Evolutionary conservation across 2,888 invertebrate species (phyloP).

Genomic region (Tromatobia lineatoria): DNA sequence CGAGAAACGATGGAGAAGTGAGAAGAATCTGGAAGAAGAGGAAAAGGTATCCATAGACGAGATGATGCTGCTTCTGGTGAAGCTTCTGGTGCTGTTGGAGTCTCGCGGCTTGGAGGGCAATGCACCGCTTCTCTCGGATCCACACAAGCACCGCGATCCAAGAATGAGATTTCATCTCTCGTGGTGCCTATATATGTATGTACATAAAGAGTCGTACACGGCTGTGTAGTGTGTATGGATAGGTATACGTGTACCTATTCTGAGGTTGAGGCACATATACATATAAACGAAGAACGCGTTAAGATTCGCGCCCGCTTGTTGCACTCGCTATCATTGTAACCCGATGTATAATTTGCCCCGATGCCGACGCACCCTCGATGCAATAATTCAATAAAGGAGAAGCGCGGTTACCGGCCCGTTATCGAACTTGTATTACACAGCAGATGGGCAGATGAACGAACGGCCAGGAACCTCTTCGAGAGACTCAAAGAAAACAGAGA

Average conservation of each 20-base stretch:
- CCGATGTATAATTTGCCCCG: slow-evolving; percentile 67
- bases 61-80: slow-evolving; percentile 11
- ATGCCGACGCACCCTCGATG: slow-evolving; percentile 50
- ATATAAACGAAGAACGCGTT: slow-evolving; percentile 37
- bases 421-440: not conserved
- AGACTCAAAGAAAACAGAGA: too few species aligned
- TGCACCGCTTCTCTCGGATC: slow-evolving; percentile 60
- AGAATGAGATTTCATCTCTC: slow-evolving; percentile 67
- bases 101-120: slow-evolving; percentile 60
- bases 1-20: slow-evolving; percentile 23
- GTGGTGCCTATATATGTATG: slow-evolving; percentile 36
- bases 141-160: slow-evolving; percentile 61
- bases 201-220: slow-evolving; percentile 7
- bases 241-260: slow-evolving; percentile 1
- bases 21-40: slow-evolving; percentile 24
- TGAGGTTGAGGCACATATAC: not conserved
- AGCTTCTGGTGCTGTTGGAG: slow-evolving; percentile 35
- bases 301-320: slow-evolving; percentile 50
- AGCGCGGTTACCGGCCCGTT: not conserved
- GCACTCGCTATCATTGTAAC: slow-evolving; percentile 60
- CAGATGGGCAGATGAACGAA: not conserved
- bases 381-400: slow-evolving; percentile 68
- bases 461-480: not conserved
- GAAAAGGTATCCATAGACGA: slow-evolving; percentile 46
- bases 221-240: slow-evolving; percentile 9